phyloP scores from a whole-genome alignment of 2,113 vertebrate genomes.

The Triplophysa rosa region DNA sequence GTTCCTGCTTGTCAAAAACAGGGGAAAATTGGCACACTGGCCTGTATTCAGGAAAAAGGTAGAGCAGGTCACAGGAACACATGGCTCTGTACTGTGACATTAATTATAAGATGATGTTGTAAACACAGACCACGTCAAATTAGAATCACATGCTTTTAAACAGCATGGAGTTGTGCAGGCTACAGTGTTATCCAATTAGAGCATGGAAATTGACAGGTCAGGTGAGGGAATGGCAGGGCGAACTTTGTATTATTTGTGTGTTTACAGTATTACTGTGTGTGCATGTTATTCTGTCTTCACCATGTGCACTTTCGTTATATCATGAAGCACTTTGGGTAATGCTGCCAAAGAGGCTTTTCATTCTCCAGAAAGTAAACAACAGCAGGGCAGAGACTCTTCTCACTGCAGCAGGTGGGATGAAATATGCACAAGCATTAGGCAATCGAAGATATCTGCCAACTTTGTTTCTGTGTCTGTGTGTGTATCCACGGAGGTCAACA shows the following conservation, averaged over 20 bases:
- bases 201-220: slow-evolving; percentile 9
- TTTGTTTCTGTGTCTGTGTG: neutral
- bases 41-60: neutral
- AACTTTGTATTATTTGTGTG: slow-evolving; percentile 7
- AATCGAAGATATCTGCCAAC: slow-evolving; percentile 2
- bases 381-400: slow-evolving; percentile 29
- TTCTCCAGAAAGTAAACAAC: slow-evolving; percentile 33
- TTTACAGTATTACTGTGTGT: neutral
- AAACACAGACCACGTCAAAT: slow-evolving; percentile 23
- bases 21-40: slow-evolving; percentile 5
- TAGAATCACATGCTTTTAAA: slow-evolving; percentile 18
- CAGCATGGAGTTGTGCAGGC: slow-evolving; percentile 1
- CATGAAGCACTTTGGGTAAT: slow-evolving; percentile 28
- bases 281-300: neutral
- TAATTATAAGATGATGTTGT: slow-evolving; percentile 32
- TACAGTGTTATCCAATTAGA: slow-evolving; percentile 32
- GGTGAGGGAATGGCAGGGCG: neutral
- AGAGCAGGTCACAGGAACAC: slow-evolving; percentile 2
- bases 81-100: slow-evolving; percentile 1
- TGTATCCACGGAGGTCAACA: neutral
- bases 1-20: too few relatives aligned
- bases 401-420: slow-evolving; percentile 17
- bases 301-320: slow-evolving; percentile 1
- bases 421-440: slow-evolving; percentile 31
- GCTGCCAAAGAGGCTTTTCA: slow-evolving; percentile 12